Base-by-base conservation (phyloP, 2,888 invertebrate species). In the Papilio gigon region DNA sequence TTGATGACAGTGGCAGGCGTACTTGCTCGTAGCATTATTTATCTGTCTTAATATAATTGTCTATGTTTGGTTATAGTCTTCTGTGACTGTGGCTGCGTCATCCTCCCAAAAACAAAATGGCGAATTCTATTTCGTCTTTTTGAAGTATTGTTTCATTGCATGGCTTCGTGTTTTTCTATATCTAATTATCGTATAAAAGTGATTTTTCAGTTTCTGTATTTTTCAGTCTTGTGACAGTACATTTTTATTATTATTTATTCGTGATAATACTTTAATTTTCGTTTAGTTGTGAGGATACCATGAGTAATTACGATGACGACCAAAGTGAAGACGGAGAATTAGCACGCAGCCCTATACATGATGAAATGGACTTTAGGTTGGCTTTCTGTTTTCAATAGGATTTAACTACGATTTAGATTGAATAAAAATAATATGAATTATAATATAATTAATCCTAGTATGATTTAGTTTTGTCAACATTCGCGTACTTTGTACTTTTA, bases 241-340 rank as follows among this genome's bases (percentile, higher is more conserved):
- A 30, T 20, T 30, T n/a, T 25, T 67, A 66, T 71, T 53, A 12
- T 42, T 71, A 53, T 30, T 68, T 68, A 20, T 37, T 63, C 65
- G 53, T 71, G 58, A 47, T 71, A 50, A 40, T 70, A 64, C 67
- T 70, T 56, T 67, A 65, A 66, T 73, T 65, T 71, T 70, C 72
- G 66, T 68, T 71, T 59, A 47, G 67, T 71, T 71, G 40, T 67
- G 58, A 71, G 61, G 63, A 74, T 77, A 85, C 72, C 76, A 92
- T 92, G 92, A 92, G 90, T 84, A 92, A 92, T 86, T 92, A 92
- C 84, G 92, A 92, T 71, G 95, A 95, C 83, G 95, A 95, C 82
- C 95, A 95, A 90, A 96, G 96, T 86, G 97, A 97, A 90, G 97
- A 97, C 89, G 97, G 97, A 75, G 97, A 97, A 93, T 92, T 97